A percentile compares a stretch with the other conserved stretches of the same genome.
Evolutionary conservation across 1,140 invertebrate species (phyloP).

Genomic region (Drosophila yakuba): DNA sequence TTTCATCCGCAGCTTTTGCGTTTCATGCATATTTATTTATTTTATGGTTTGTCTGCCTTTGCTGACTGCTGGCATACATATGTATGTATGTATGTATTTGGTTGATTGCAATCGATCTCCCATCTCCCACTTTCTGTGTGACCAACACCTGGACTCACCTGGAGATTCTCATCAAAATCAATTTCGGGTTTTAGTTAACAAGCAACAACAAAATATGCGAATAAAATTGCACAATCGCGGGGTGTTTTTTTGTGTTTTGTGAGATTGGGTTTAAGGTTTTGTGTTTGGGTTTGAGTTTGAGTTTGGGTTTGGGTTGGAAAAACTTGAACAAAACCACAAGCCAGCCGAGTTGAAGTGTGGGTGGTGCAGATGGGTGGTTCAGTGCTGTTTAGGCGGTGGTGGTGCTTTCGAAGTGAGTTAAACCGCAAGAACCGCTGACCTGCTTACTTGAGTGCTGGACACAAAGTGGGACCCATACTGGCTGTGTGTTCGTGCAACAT

Average conservation of each 20-base stretch:
- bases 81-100: constrained; percentile 40
- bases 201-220: constrained; percentile 38
- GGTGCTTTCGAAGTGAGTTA: constrained; percentile 42
- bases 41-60: constrained; percentile 3
- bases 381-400: not conserved
- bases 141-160: constrained; percentile 10
- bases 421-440: constrained; percentile 79
- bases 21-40: constrained; percentile 50
- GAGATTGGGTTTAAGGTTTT: not conserved
- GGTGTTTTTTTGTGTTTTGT: not conserved
- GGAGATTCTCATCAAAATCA: constrained; percentile 56
- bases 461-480: constrained; percentile 11
- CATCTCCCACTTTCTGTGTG: constrained; percentile 38
- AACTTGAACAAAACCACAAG: constrained; percentile 46
- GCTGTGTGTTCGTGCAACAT: constrained; percentile 73
- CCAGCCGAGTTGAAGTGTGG: constrained; percentile 41
- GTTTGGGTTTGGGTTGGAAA: not conserved
- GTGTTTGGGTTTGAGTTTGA: not conserved
- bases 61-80: constrained; percentile 29
- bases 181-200: constrained; percentile 55
- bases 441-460: constrained; percentile 72
- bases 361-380: constrained; percentile 19
- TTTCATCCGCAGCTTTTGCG: constrained; percentile 13
- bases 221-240: constrained; percentile 33
- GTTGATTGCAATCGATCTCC: constrained; percentile 79